Conservation (phyloP, 1,140 invertebrate genomes). For the Aphidius gifuensis region DNA sequence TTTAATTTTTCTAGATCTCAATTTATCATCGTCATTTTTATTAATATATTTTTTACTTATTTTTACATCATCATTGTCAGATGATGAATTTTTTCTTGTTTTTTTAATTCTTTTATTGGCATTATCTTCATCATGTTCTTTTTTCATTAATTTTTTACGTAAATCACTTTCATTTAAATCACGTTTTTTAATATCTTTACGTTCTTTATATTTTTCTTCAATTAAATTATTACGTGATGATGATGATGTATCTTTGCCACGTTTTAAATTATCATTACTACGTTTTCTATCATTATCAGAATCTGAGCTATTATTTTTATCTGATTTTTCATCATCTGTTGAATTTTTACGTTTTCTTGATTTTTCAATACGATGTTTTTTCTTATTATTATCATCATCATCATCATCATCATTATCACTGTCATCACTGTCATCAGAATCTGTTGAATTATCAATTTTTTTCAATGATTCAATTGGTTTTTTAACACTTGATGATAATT, state of each 20-base stretch:
- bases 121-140: slow-evolving; percentile 48
- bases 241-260: slow-evolving; percentile 19
- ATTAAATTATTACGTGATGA: slow-evolving; percentile 30
- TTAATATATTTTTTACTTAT: slow-evolving; percentile 58
- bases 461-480: slow-evolving; percentile 48
- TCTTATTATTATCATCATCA: slow-evolving; percentile 45
- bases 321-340: slow-evolving; percentile 50
- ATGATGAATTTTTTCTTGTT: slow-evolving; percentile 61
- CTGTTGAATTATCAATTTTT: slow-evolving; percentile 49
- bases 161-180: slow-evolving; percentile 51
- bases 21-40: slow-evolving; percentile 56
- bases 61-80: slow-evolving; percentile 63
- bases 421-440: slow-evolving; percentile 55
- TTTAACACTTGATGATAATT: slow-evolving; percentile 34
- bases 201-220: slow-evolving; percentile 45
- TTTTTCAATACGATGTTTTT: slow-evolving; percentile 22
- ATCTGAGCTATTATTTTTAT: slow-evolving; percentile 46
- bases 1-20: slow-evolving; percentile 52
- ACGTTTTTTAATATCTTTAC: slow-evolving; percentile 48
- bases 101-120: slow-evolving; percentile 53
- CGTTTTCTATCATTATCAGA: slow-evolving; percentile 48
- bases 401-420: slow-evolving; percentile 50
- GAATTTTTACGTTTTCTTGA: slow-evolving; percentile 39
- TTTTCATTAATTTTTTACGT: slow-evolving; percentile 46
- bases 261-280: slow-evolving; percentile 41